Conservation (phyloP, 2,888 invertebrate species). For the Bhutanitis thaidina region DNA sequence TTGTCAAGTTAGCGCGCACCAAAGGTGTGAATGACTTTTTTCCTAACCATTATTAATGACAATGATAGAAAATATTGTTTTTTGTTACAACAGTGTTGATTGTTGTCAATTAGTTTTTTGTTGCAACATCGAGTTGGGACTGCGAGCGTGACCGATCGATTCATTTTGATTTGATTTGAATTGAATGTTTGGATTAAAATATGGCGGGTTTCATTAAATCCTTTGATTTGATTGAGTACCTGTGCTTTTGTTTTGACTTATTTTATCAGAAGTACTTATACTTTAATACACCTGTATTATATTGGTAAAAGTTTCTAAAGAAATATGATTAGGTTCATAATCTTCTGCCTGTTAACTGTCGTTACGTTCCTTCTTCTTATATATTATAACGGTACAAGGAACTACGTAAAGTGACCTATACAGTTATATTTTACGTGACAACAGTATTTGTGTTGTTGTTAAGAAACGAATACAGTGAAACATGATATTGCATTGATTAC, state of each 20-base stretch:
- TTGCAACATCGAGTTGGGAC: constrained; percentile 56
- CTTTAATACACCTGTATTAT: not conserved
- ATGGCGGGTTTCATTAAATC: constrained; percentile 60
- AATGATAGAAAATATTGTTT: constrained; percentile 77
- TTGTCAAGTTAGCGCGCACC: constrained; percentile 77
- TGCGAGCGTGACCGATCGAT: constrained; percentile 67
- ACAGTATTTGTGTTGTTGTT: too few species aligned
- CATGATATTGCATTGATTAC: too few species aligned
- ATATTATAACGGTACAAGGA: too few species aligned
- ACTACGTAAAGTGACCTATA: too few species aligned
- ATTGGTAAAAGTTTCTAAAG: too few species aligned
- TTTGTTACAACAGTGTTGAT: constrained; percentile 72
- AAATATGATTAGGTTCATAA: too few species aligned
- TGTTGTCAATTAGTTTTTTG: constrained; percentile 78
- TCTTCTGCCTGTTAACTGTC: too few species aligned
- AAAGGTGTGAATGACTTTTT: constrained; percentile 78
- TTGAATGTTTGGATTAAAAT: constrained; percentile 74
- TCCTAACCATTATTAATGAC: constrained; percentile 74
- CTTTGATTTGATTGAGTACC: constrained; percentile 51
- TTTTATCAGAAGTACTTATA: constrained; percentile 1
- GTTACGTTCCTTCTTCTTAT: too few species aligned
- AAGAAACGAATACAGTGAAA: too few species aligned
- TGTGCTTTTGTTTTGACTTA: constrained; percentile 30
- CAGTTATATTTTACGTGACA: too few species aligned
- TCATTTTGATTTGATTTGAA: constrained; percentile 61